These are phyloP conservation scores for Rhabdornis inornatus DNA, from an alignment of 2,113 vertebrate genomes.

Conservation along the genomic window DNA sequence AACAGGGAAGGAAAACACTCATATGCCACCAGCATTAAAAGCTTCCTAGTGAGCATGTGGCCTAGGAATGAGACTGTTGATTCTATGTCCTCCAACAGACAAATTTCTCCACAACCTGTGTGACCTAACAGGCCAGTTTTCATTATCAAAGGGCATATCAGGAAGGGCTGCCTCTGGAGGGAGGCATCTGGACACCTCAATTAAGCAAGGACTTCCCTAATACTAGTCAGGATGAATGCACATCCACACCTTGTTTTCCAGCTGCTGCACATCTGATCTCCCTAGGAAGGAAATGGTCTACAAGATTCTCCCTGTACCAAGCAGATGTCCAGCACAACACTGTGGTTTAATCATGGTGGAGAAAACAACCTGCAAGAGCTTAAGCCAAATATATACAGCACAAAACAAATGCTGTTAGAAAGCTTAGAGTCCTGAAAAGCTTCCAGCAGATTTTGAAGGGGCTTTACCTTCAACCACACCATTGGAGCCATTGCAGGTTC, in stretches of 20 bases:
- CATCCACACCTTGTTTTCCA: not conserved
- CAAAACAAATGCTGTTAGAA: not conserved
- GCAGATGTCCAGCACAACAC: not conserved
- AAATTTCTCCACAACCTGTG: not conserved
- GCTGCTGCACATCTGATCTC: not conserved
- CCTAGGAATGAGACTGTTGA: not conserved
- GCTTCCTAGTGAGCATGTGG: not conserved
- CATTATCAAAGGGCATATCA: not conserved
- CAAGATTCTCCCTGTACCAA: not conserved
- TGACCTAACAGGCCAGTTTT: not conserved
- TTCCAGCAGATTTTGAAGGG: not conserved
- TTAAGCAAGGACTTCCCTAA: not conserved
- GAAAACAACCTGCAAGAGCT: not conserved
- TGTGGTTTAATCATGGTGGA: fast-evolving
- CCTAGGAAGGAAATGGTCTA: not conserved
- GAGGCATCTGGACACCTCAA: not conserved
- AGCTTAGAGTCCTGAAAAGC: not conserved
- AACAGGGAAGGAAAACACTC: not conserved
- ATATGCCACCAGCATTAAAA: not conserved
- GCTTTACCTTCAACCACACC: constrained; percentile 82
- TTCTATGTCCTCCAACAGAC: not conserved
- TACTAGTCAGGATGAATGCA: not conserved
- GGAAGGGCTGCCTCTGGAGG: not conserved
- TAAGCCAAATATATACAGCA: not conserved
- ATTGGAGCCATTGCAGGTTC: constrained; percentile 81